A percentile compares a stretch with the other conserved stretches of the same genome.
phyloP scores from a whole-genome alignment of 1,140 invertebrate genomes.

The Gryon sp. region DNA sequence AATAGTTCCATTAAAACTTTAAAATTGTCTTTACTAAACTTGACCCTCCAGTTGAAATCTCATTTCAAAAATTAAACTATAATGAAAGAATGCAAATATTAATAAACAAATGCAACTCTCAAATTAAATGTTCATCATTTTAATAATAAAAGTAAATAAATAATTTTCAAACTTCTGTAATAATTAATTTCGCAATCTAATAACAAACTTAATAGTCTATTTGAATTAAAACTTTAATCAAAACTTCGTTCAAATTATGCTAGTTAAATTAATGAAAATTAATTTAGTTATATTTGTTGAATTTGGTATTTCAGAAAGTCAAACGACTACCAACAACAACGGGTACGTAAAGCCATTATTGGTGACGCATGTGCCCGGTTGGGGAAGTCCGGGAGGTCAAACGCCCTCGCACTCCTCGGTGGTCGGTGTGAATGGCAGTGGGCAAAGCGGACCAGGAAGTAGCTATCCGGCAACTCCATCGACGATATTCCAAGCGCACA shows the following conservation, averaged over 20 bases:
- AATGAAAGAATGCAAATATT: constrained; percentile 14
- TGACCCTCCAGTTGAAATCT: too few relatives aligned
- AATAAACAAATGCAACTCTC: constrained; percentile 9
- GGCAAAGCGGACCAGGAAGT: constrained; percentile 73
- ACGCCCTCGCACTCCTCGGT: constrained; percentile 76
- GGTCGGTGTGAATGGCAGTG: constrained; percentile 68
- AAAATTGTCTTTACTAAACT: too few relatives aligned
- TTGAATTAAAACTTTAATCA: too few relatives aligned
- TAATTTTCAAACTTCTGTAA: too few relatives aligned
- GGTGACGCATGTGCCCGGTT: constrained; percentile 90
- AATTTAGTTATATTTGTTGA: neutral
- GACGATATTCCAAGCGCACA: constrained; percentile 82
- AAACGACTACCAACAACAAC: constrained; percentile 85
- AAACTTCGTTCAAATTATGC: too few relatives aligned
- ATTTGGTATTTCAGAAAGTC: constrained; percentile 82
- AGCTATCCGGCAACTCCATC: constrained; percentile 84
- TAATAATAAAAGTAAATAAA: too few relatives aligned
- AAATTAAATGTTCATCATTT: too few relatives aligned
- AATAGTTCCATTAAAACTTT: too few relatives aligned
- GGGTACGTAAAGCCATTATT: constrained; percentile 93
- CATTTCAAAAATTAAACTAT: too few relatives aligned
- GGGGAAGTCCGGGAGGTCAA: constrained; percentile 79
- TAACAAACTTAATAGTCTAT: too few relatives aligned
- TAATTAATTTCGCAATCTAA: too few relatives aligned
- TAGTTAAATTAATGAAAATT: too few relatives aligned